A percentile compares a stretch with the other conserved stretches of the same genome.
Conservation (phyloP, 2,797 vertebrate genomes). For the Poeciliopsis presidionis region DNA sequence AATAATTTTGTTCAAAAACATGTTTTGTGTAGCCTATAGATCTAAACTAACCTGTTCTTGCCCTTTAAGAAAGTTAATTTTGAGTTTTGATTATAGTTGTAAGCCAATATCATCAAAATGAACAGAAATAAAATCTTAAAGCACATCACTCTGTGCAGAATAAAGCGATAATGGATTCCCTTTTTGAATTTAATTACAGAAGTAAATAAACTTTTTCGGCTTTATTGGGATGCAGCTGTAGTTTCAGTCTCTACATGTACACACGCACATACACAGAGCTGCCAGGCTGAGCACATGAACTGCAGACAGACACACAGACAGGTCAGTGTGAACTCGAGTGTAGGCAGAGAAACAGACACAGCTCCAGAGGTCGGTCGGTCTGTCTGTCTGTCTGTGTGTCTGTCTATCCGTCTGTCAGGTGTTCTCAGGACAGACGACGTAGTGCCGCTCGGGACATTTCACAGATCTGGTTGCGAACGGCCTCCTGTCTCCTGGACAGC, state of each 20-base stretch:
- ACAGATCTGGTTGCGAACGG: slow-evolving; percentile 70
- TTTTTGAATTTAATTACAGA: not conserved
- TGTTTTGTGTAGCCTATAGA: too few species aligned
- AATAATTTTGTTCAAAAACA: too few species aligned
- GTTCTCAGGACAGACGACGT: slow-evolving; percentile 81
- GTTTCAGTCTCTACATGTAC: slow-evolving; percentile 8
- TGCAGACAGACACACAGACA: slow-evolving; percentile 85
- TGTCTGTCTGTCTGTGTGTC: slow-evolving; percentile 89
- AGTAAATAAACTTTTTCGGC: not conserved
- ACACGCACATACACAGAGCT: slow-evolving; percentile 43
- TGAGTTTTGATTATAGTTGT: not conserved
- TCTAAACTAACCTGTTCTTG: too few species aligned
- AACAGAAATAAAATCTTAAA: not conserved
- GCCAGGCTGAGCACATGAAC: slow-evolving; percentile 69
- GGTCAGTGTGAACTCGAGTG: slow-evolving; percentile 76
- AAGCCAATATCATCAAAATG: not conserved
- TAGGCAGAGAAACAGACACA: slow-evolving; percentile 83
- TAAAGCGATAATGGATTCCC: not conserved
- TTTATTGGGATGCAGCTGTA: not conserved
- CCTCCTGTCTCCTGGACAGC: slow-evolving; percentile 69
- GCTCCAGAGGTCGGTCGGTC: slow-evolving; percentile 84
- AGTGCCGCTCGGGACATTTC: slow-evolving; percentile 72
- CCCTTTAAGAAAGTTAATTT: not conserved
- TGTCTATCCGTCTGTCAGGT: slow-evolving; percentile 79
- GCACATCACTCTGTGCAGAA: not conserved